These are phyloP conservation scores for Prionace glauca DNA, from an alignment of 2,797 vertebrate species.

Conservation along the genomic window DNA sequence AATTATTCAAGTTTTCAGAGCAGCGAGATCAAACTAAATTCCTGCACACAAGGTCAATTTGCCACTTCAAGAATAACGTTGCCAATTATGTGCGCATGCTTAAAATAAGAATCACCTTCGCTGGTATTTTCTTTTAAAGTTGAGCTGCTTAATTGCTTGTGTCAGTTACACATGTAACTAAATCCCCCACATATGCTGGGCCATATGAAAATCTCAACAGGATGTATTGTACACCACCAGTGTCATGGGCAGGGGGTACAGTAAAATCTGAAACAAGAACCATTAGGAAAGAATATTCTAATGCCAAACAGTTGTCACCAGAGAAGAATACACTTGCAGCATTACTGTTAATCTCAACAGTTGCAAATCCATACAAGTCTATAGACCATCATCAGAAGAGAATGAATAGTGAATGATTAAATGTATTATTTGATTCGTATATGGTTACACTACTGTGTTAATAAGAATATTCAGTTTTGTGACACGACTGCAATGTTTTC, in stretches of 20 bases:
- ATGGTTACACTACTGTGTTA: not conserved
- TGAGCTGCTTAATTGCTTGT: not conserved
- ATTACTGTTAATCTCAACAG: not conserved
- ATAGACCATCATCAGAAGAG: not conserved
- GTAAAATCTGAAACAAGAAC: not conserved
- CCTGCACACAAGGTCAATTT: not conserved
- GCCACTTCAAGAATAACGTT: not conserved
- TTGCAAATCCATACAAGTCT: not conserved
- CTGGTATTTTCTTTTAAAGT: not conserved
- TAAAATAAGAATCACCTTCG: not conserved
- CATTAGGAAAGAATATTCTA: not conserved
- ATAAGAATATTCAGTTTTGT: not conserved
- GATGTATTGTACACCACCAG: not conserved
- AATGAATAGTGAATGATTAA: not conserved
- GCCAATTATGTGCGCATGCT: not conserved
- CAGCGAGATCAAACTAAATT: constrained; percentile 6
- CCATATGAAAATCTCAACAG: constrained; percentile 14
- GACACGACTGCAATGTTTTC: not conserved
- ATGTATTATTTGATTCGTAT: not conserved
- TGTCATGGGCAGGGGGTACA: not conserved
- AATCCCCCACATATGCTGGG: not conserved
- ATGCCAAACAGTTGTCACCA: not conserved
- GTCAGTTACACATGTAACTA: not conserved
- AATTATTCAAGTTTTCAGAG: constrained; percentile 52
- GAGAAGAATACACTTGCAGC: not conserved